phyloP scores from a whole-genome alignment of 1,140 invertebrate genomes.

The Lepidurus packardi region DNA sequence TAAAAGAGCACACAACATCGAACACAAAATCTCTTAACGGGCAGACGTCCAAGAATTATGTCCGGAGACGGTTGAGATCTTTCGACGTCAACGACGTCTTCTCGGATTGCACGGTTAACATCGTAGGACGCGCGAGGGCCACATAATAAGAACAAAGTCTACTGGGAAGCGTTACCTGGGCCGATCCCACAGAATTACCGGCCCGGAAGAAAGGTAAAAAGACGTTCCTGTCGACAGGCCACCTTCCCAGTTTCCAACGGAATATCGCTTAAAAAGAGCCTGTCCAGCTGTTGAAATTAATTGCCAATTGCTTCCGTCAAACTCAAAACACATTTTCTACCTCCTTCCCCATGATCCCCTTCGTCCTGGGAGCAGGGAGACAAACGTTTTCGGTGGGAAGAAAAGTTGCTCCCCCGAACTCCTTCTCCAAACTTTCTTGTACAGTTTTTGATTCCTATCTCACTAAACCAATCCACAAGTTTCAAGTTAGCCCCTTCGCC shows the following conservation, averaged over 20 bases:
- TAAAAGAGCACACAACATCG: too few species aligned
- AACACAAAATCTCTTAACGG: too few species aligned
- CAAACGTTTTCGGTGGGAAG: background rate
- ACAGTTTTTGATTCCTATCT: conserved; percentile 10
- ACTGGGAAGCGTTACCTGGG: conserved; percentile 13
- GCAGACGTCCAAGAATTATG: too few species aligned
- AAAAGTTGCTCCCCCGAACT: background rate
- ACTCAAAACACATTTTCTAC: background rate
- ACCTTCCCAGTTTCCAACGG: background rate
- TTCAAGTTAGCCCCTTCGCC: background rate
- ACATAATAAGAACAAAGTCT: background rate
- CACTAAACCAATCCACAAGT: conserved; percentile 13
- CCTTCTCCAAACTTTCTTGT: background rate
- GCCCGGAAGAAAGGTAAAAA: background rate
- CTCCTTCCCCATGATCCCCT: background rate
- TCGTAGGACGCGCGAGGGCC: background rate
- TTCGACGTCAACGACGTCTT: background rate
- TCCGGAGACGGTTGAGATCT: too few species aligned
- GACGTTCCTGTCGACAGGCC: background rate
- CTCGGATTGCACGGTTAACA: background rate
- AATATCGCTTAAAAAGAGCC: background rate
- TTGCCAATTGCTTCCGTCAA: background rate
- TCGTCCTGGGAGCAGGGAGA: background rate
- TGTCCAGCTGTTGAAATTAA: conserved; percentile 22
- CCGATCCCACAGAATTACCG: conserved; percentile 3